Base-by-base conservation (phyloP, 1,140 invertebrate genomes). In the Anadara kagoshimensis region DNA sequence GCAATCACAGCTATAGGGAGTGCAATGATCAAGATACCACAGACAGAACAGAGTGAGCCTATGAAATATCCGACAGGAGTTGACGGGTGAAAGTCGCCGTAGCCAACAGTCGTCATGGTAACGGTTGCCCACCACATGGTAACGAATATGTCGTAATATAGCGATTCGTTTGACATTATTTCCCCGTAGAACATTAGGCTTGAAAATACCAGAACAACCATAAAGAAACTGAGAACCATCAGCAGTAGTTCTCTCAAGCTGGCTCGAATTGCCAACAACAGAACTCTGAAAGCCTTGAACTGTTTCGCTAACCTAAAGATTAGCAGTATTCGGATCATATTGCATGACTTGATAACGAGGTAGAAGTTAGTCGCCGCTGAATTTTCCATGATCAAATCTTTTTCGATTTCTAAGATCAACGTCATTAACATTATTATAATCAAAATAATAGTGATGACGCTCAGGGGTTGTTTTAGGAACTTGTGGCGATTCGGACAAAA, bases 161-260 rank as follows among this genome's bases (percentile, higher is more conserved):
- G n/a, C n/a, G n/a, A n/a, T n/a, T n/a, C n/a, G n/a, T n/a, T n/a
- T n/a, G n/a, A n/a, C n/a, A n/a, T n/a, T n/a, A n/a, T n/a, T 65
- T 84, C 83, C 7, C 76, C 81, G 44, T 79, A 83, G 58, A 78
- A 81, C 14, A 83, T 70, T 16, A 78, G 63, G 14, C 75, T 73
- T 7, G 69, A 72, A 64, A 81, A 84, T 1, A 84, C 20, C 11
- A 71, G 57, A 20, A 77, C 70, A 5, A 75, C 62, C 22, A 84
- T 80, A 12, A 78, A 36, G 4, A 85, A 77, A n/a, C 78, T 75
- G 10, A 84, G 53, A 20, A 76, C 22, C 12, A 83, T 47, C 20
- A 85, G 57, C 4, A 73, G 54, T 1, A 85, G 62, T 58, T 82
- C 84, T 63, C 78, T 54, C 10, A 74, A 47, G 44, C 82, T 84